Evolutionary conservation across 2,797 vertebrate species (phyloP), one percentile per base, ranked within the genome.

Genomic region (Enteromius treurensis): DNA sequence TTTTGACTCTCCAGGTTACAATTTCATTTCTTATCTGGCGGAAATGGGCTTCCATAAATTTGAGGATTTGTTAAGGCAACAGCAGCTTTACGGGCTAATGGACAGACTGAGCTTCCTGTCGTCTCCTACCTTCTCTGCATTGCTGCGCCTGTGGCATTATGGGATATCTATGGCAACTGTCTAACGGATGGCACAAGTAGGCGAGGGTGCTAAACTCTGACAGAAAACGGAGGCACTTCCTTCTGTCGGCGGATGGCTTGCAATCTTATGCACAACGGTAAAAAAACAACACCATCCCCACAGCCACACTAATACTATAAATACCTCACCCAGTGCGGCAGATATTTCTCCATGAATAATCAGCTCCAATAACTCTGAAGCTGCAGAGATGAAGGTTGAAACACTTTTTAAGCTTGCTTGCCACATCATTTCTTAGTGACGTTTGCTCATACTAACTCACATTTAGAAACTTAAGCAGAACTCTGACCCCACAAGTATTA

Each of bases 131-230:
- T 81, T 73, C 40, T 76, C 69, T 80, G 71, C 67, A 29, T 87
- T 82, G 85, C 84, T 80, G 42, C 10, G 58, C 45, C 65, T 40
- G 73, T 83, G 81, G 68, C 49, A 55, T 79, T 65, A 75, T 75
- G 80, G 82, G 91, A 91, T 95, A 94, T 94, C 92, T 95, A 93
- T 94, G 93, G 93, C 91, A 93, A 92, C 92, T 90, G 89, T 87
- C 89, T 91, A 91, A 91, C 92, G 93, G 91, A 90, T 92, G 91
- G 87, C 86, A 91, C 88, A 91, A 92, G 89, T 93, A 91, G 92
- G 93, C 81, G 91, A 93, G 90, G 86, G 91, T 89, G 92, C 89
- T 91, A 94, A 91, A 87, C 89, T 91, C 86, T 85, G 85, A 89
- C 71, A 79, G 86, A 88, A 86, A 82, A 55, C 53, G 10, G 68